Conservation (phyloP, 35 echinoderm and acorn worm genomes). For the Lytechinus variegatus region DNA sequence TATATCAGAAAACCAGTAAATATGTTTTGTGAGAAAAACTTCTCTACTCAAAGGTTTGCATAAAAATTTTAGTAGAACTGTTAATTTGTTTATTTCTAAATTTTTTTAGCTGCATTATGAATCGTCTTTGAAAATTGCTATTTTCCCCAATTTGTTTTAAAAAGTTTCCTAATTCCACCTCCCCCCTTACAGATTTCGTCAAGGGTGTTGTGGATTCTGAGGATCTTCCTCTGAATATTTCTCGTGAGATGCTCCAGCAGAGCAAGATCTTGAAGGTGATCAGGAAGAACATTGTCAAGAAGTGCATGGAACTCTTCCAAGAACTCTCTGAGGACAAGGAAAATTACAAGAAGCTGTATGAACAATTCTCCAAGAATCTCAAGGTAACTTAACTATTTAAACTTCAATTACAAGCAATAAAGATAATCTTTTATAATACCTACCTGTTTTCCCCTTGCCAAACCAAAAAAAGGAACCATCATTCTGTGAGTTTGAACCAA, state of each 20-base stretch:
- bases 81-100: not conserved
- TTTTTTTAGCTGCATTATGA: not conserved
- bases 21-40: no score
- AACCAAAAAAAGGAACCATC: no score
- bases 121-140: no score
- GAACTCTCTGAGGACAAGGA: conserved; percentile 93
- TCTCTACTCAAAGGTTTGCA: no score
- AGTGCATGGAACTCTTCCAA: conserved; percentile 93
- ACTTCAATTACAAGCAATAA: not conserved
- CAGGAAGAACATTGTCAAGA: conserved; percentile 99
- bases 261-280: conserved; percentile 99
- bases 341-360: conserved; percentile 99
- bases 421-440: not conserved
- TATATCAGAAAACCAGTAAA: no score
- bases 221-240: conserved; percentile 99
- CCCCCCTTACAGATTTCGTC: conserved; percentile 75
- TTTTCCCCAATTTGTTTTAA: no score
- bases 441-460: no score
- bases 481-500: no score
- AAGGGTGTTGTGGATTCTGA: conserved; percentile 99
- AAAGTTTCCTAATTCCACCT: no score
- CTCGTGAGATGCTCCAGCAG: conserved; percentile 99
- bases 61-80: no score
- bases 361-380: conserved; percentile 99
- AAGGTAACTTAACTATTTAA: conserved; percentile 60